phyloP scores from a whole-genome alignment of 2,113 vertebrate species.

The Oenanthe melanoleuca region DNA sequence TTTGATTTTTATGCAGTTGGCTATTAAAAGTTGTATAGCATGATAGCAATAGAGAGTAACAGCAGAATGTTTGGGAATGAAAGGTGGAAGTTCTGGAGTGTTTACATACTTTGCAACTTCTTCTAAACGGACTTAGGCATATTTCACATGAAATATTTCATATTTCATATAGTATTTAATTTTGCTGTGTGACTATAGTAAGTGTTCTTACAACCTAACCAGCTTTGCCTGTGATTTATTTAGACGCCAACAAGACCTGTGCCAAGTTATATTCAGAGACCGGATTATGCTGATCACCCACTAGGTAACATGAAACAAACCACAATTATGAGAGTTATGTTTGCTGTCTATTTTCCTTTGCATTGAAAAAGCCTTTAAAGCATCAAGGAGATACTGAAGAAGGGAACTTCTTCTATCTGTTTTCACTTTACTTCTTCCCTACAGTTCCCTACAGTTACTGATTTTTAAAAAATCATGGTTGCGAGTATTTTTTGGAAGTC shows the following conservation, averaged over 20 bases:
- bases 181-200: background rate
- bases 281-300: conserved; percentile 97
- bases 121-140: background rate
- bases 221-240: conserved; percentile 29
- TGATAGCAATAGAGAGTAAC: background rate
- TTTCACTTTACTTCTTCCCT: background rate
- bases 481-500: background rate
- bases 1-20: background rate
- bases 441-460: background rate
- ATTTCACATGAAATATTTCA: background rate
- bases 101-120: background rate
- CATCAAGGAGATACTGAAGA: background rate
- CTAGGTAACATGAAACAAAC: conserved; percentile 83
- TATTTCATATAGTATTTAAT: background rate
- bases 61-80: background rate
- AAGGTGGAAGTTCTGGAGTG: background rate
- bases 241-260: conserved; percentile 93
- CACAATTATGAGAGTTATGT: background rate
- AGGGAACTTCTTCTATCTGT: background rate
- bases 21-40: background rate
- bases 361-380: background rate
- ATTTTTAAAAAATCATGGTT: background rate
- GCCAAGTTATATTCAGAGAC: conserved; percentile 93
- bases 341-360: background rate
- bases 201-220: conserved; percentile 16